These are phyloP conservation scores for Ennomos fuscantarius DNA, from an alignment of 2,888 invertebrate species.

Conservation along the genomic window DNA sequence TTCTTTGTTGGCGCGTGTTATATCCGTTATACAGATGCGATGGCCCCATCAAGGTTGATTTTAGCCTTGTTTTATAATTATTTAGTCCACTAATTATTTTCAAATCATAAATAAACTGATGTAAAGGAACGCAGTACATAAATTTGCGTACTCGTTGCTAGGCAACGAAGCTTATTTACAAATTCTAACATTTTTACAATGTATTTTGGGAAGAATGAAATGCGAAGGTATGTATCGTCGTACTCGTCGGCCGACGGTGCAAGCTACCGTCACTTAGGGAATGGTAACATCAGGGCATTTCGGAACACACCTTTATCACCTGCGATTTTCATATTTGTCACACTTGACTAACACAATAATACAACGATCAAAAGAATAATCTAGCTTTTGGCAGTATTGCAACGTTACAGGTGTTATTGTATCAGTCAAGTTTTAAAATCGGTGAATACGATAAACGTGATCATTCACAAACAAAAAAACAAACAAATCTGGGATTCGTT, in stretches of 20 bases:
- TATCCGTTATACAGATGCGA: too few species aligned
- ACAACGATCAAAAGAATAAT: background rate
- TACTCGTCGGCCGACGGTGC: conserved; percentile 15
- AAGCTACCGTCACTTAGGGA: conserved; percentile 20
- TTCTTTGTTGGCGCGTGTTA: too few species aligned
- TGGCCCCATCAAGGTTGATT: too few species aligned
- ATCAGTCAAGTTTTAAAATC: conserved; percentile 9
- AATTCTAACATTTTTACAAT: conserved; percentile 58
- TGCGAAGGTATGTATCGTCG: conserved; percentile 43
- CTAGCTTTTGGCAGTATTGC: conserved; percentile 5
- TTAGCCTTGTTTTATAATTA: too few species aligned
- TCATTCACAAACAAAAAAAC: background rate
- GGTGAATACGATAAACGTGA: conserved; percentile 9
- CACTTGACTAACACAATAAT: conserved; percentile 13
- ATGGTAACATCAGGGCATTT: background rate
- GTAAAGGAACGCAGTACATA: conserved; percentile 34
- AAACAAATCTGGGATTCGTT: too few species aligned
- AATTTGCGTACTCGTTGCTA: conserved; percentile 57
- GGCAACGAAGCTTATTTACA: conserved; percentile 68
- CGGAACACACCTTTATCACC: background rate
- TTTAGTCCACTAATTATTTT: too few species aligned
- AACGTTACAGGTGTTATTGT: conserved; percentile 11
- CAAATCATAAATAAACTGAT: background rate
- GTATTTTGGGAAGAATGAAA: conserved; percentile 70
- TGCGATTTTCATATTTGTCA: conserved; percentile 1